phyloP scores from a whole-genome alignment of 2,113 vertebrate species.

The Cichladusa arquata region DNA sequence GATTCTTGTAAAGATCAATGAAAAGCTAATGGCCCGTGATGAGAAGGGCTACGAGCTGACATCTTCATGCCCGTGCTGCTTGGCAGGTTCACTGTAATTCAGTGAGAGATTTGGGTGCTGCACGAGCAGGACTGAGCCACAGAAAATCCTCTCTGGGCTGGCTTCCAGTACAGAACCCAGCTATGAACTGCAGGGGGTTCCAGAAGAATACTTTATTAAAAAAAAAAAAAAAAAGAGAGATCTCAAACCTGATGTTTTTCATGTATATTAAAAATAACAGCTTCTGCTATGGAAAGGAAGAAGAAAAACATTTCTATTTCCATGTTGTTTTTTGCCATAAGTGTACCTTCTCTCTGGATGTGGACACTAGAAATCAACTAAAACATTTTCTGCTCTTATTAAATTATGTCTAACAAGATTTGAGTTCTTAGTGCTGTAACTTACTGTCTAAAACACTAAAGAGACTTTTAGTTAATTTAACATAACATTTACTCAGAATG shows the following conservation, averaged over 20 bases:
- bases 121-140: neutral
- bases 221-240: no score
- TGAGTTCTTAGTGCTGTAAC: neutral
- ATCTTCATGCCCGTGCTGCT: neutral
- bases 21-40: neutral
- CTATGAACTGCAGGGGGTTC: neutral
- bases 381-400: neutral
- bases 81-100: accelerated
- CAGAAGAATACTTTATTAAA: neutral
- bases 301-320: neutral
- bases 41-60: neutral
- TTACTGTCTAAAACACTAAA: neutral
- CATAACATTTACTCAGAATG: neutral
- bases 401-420: neutral
- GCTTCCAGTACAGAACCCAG: no score
- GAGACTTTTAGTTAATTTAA: neutral
- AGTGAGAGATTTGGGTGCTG: accelerated
- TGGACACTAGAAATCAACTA: neutral
- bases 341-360: neutral
- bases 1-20: neutral
- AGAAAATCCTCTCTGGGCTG: neutral
- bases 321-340: neutral
- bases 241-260: neutral
- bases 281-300: neutral
- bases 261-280: neutral